Percentiles rank a stretch among this genome's conserved stretches.
These are phyloP conservation scores for Drosophila burlai DNA, from an alignment of 1,140 invertebrate genomes.

Conservation along the genomic window DNA sequence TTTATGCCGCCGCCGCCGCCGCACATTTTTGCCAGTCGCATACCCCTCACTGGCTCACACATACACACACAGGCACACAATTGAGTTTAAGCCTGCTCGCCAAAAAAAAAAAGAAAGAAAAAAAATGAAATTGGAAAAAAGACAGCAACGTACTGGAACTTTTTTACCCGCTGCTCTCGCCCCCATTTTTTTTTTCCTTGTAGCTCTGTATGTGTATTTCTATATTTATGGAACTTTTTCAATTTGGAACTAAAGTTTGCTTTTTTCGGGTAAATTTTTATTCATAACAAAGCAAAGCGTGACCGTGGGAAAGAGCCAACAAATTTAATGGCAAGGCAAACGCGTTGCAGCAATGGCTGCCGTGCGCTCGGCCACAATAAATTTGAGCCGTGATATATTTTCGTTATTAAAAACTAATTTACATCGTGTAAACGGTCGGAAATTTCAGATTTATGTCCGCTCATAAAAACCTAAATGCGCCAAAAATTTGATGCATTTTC, in stretches of 20 bases:
- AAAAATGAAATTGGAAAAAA: constrained; percentile 22
- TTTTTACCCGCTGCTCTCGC: constrained; percentile 53
- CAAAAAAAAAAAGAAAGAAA: constrained; percentile 55
- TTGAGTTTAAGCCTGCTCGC: constrained; percentile 66
- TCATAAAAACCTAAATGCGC: constrained; percentile 49
- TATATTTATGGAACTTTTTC: constrained; percentile 84
- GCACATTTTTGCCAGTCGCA: constrained; percentile 51
- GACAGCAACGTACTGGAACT: constrained; percentile 57
- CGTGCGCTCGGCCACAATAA: constrained; percentile 41
- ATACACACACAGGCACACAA: constrained; percentile 36
- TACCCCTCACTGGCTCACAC: neutral
- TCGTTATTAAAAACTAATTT: constrained; percentile 73
- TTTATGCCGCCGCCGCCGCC: constrained; percentile 72
- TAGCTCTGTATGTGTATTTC: constrained; percentile 60
- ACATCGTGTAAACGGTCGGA: constrained; percentile 58
- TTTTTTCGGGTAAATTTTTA: constrained; percentile 74
- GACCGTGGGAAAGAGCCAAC: constrained; percentile 56
- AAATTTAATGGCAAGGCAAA: constrained; percentile 54
- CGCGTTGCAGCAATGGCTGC: constrained; percentile 36
- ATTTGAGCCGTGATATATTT: constrained; percentile 59
- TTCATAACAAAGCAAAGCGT: constrained; percentile 80
- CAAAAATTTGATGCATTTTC: constrained; percentile 36
- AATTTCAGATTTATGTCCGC: constrained; percentile 48
- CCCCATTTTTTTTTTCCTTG: constrained; percentile 4
- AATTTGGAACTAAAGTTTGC: constrained; percentile 81